phyloP scores from a whole-genome alignment of 2,888 invertebrate species.

The Antitype chi region DNA sequence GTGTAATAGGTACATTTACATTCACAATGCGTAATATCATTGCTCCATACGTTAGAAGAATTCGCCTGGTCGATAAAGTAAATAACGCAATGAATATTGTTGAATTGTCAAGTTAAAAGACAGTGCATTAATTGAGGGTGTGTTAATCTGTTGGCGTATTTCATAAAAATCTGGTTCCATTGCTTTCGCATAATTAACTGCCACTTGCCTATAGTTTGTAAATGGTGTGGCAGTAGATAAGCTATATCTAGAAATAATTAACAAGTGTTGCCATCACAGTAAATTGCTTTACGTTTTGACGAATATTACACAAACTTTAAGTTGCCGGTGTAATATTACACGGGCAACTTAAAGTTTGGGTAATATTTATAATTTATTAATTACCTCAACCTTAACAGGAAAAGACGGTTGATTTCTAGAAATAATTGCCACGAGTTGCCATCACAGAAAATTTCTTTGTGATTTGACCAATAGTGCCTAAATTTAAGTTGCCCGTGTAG shows the following conservation, averaged over 20 bases:
- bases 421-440: background rate
- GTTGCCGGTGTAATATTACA: slow-evolving; percentile 17
- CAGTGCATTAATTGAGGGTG: background rate
- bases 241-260: background rate
- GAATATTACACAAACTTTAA: background rate
- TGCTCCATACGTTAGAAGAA: background rate
- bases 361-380: no score
- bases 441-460: background rate
- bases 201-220: no score
- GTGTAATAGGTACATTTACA: background rate
- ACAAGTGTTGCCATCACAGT: background rate
- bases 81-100: background rate
- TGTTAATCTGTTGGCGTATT: background rate
- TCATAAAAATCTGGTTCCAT: background rate
- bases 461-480: background rate
- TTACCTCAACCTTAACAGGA: background rate
- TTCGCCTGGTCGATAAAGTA: background rate
- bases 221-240: no score
- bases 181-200: background rate
- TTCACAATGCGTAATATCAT: background rate
- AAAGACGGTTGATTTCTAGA: background rate
- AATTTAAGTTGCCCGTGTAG: slow-evolving; percentile 18
- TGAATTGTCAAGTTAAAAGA: background rate
- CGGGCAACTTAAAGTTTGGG: background rate
- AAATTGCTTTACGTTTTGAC: background rate